Conservation (phyloP, 2,797 vertebrate species). For the Poeciliopsis gracilis region DNA sequence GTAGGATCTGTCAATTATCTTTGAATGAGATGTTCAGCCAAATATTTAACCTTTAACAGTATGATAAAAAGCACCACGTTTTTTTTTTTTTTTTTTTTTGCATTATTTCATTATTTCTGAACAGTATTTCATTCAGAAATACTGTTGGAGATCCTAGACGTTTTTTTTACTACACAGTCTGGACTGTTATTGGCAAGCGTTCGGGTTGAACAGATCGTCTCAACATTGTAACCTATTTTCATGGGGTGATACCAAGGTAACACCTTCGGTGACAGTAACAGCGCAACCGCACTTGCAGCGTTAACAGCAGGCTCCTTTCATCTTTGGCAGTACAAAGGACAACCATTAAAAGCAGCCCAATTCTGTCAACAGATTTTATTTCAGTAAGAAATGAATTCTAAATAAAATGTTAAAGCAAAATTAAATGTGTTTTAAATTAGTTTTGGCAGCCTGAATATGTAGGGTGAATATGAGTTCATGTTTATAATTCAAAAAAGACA, state of each 20-base stretch:
- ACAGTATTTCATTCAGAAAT: neutral
- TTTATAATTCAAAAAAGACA: neutral
- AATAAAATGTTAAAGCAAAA: neutral
- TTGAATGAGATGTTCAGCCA: neutral
- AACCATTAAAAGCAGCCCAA: neutral
- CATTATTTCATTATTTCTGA: too few relatives aligned
- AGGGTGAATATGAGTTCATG: slow-evolving; percentile 7
- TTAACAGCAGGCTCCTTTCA: neutral
- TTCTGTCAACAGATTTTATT: neutral
- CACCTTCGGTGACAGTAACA: slow-evolving; percentile 3
- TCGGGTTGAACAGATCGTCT: neutral
- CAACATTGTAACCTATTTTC: neutral
- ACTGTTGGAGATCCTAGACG: neutral
- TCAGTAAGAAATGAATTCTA: neutral
- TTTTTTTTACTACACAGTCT: neutral
- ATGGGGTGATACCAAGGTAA: neutral
- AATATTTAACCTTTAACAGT: neutral
- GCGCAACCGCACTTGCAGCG: too few relatives aligned
- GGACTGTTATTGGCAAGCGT: neutral
- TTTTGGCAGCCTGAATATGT: neutral
- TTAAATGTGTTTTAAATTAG: neutral
- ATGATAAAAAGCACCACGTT: neutral
- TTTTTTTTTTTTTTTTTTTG: neutral
- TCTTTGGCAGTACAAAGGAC: neutral
- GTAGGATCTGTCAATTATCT: neutral